phyloP scores from a whole-genome alignment of 2,113 vertebrate species.

The Lycocorax pyrrhopterus region DNA sequence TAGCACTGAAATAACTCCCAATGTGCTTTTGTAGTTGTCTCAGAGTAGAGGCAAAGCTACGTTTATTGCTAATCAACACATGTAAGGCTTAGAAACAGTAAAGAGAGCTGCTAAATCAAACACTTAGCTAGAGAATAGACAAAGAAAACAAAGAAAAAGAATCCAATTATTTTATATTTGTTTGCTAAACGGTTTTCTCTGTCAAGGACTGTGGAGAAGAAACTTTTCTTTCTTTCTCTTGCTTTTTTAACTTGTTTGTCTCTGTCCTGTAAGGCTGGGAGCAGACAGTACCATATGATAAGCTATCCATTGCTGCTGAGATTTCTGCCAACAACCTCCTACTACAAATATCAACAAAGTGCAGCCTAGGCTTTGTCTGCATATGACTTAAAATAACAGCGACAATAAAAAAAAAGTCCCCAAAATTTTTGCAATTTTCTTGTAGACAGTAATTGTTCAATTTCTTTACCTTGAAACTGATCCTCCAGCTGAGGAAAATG shows the following conservation, averaged over 20 bases:
- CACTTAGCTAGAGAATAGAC: conserved; percentile 50
- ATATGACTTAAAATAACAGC: not conserved
- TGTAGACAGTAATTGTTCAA: fast-evolving
- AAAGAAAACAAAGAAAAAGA: conserved; percentile 58
- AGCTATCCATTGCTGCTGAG: conserved; percentile 16
- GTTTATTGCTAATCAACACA: conserved; percentile 27
- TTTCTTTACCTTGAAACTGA: not conserved
- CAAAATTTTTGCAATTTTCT: not conserved
- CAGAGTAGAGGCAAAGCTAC: not conserved
- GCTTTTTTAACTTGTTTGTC: conserved; percentile 37
- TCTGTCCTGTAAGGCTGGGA: conserved; percentile 29
- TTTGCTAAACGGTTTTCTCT: conserved; percentile 68
- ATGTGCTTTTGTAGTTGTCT: not conserved
- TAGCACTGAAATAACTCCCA: not conserved
- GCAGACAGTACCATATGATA: conserved; percentile 20
- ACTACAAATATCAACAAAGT: conserved; percentile 42
- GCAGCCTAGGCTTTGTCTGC: conserved; percentile 18
- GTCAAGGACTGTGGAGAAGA: not conserved
- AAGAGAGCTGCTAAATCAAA: conserved; percentile 62
- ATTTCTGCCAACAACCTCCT: conserved; percentile 62
- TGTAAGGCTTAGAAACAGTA: conserved; percentile 41
- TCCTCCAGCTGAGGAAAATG: not conserved
- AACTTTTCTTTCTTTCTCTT: not conserved
- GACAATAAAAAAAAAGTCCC: not conserved
- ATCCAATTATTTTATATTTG: conserved; percentile 72